These are phyloP conservation scores for Tapirus terrestris DNA, from an alignment of 2,113 vertebrate genomes.

Conservation along the genomic window DNA sequence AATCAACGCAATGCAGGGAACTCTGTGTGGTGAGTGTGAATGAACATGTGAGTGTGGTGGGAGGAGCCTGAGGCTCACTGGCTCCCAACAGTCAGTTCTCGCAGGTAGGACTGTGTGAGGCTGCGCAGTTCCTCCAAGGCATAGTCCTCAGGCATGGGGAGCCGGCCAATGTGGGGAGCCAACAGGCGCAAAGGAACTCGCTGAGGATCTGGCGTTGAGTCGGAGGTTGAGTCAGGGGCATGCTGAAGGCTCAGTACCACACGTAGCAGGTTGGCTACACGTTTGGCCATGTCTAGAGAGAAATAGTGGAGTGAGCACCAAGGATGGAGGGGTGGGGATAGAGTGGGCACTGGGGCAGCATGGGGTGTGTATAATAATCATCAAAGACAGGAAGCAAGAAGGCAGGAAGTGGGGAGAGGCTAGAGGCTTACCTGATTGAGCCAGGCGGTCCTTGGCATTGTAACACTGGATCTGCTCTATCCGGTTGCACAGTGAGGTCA, in stretches of 20 bases:
- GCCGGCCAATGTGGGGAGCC: slow-evolving; percentile 92
- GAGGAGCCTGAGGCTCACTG: slow-evolving; percentile 80
- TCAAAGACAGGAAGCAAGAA: not conserved
- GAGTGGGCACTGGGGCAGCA: not conserved
- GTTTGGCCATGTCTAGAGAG: slow-evolving; percentile 96
- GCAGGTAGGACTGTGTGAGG: slow-evolving; percentile 94
- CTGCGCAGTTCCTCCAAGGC: slow-evolving; percentile 95
- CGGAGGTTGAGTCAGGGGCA: slow-evolving; percentile 76
- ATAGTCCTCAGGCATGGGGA: slow-evolving; percentile 98
- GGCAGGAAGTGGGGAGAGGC: not conserved
- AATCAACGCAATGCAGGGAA: not conserved
- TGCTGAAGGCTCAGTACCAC: slow-evolving; percentile 94
- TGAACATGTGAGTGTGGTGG: slow-evolving; percentile 43
- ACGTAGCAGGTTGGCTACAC: slow-evolving; percentile 94
- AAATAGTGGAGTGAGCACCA: not conserved
- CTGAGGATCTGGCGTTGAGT: slow-evolving; percentile 76
- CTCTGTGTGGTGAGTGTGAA: slow-evolving; percentile 57
- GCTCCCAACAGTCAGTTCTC: slow-evolving; percentile 89
- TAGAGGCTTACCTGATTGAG: slow-evolving; percentile 92
- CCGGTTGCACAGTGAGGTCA: slow-evolving; percentile 93
- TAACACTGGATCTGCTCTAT: slow-evolving; percentile 94
- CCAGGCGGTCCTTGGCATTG: slow-evolving; percentile 92
- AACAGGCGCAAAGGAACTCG: slow-evolving; percentile 90
- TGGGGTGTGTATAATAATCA: not conserved
- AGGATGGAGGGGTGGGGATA: not conserved